These are phyloP conservation scores for Rhingia campestris DNA, from an alignment of 2,888 invertebrate genomes.

Conservation along the genomic window DNA sequence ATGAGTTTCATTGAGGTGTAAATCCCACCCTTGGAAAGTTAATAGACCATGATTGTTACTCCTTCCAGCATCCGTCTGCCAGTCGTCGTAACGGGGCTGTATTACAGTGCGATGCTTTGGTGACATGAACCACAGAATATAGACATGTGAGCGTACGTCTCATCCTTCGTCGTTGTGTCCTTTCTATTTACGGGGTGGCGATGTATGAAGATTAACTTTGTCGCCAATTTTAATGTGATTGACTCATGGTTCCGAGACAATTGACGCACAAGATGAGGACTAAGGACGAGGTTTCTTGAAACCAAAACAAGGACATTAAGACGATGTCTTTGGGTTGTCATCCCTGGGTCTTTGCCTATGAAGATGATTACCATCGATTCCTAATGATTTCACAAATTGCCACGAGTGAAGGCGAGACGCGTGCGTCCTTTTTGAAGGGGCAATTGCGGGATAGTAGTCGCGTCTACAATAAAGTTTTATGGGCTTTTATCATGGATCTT, in stretches of 20 bases:
- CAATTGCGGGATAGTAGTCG: slow-evolving; percentile 30
- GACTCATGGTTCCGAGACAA: slow-evolving; percentile 64
- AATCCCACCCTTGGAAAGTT: slow-evolving; percentile 66
- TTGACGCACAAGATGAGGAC: slow-evolving; percentile 21
- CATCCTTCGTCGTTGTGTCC: slow-evolving; percentile 32
- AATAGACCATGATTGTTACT: slow-evolving; percentile 70
- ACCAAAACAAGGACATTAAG: slow-evolving; percentile 41
- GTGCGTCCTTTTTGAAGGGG: slow-evolving; percentile 25
- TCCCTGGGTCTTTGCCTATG: slow-evolving; percentile 21
- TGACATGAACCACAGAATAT: slow-evolving; percentile 60
- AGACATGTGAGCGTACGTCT: slow-evolving; percentile 28
- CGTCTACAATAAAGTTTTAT: slow-evolving; percentile 53
- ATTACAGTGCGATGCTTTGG: slow-evolving; percentile 40
- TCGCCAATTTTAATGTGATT: slow-evolving; percentile 74
- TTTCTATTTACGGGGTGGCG: slow-evolving; percentile 52
- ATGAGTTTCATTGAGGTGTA: slow-evolving; percentile 69
- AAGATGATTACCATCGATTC: slow-evolving; percentile 68
- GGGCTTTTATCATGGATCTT: neutral
- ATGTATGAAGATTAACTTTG: slow-evolving; percentile 69
- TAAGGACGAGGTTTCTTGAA: slow-evolving; percentile 35
- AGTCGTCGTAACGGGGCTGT: neutral
- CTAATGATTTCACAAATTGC: slow-evolving; percentile 61
- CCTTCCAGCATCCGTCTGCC: slow-evolving; percentile 25
- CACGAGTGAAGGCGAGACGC: slow-evolving; percentile 33
- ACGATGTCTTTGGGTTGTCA: slow-evolving; percentile 17